Percentiles rank a stretch among this genome's conserved stretches.
These are phyloP conservation scores for Harpalus rufipes DNA, from an alignment of 2,888 invertebrate species.

Conservation along the genomic window DNA sequence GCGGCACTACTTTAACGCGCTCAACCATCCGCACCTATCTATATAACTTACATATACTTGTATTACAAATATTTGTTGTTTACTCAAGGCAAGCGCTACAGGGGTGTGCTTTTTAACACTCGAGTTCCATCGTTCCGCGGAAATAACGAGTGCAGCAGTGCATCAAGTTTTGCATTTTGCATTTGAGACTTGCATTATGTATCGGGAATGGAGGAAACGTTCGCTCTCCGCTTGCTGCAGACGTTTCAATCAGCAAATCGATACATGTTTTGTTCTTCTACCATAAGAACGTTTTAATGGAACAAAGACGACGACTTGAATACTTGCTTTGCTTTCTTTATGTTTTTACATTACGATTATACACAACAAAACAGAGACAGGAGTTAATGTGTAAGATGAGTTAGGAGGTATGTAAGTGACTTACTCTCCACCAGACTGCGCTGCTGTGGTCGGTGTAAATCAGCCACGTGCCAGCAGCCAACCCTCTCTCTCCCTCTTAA, in stretches of 20 bases:
- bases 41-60: not conserved
- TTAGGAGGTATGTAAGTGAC: conserved; percentile 5
- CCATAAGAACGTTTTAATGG: conserved; percentile 28
- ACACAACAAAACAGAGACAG: not conserved
- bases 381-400: not conserved
- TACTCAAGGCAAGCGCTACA: not conserved
- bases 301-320: not conserved
- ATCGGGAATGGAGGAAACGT: conserved; percentile 13
- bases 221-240: conserved; percentile 21
- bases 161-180: conserved; percentile 42
- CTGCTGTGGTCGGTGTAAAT: conserved; percentile 41
- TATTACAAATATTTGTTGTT: not conserved
- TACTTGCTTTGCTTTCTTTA: not conserved
- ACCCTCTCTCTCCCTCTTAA: conserved; percentile 18
- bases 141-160: conserved; percentile 40
- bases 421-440: not conserved
- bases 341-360: not conserved
- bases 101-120: conserved; percentile 26
- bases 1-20: too few relatives aligned
- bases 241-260: conserved; percentile 51
- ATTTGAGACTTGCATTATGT: conserved; percentile 27
- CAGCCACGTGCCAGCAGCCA: conserved; percentile 24
- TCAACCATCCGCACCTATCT: too few relatives aligned
- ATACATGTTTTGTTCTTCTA: conserved; percentile 33
- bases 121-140: conserved; percentile 19